Base-by-base conservation (phyloP, 2,888 invertebrate genomes). In the Boloria euphrosyne region DNA sequence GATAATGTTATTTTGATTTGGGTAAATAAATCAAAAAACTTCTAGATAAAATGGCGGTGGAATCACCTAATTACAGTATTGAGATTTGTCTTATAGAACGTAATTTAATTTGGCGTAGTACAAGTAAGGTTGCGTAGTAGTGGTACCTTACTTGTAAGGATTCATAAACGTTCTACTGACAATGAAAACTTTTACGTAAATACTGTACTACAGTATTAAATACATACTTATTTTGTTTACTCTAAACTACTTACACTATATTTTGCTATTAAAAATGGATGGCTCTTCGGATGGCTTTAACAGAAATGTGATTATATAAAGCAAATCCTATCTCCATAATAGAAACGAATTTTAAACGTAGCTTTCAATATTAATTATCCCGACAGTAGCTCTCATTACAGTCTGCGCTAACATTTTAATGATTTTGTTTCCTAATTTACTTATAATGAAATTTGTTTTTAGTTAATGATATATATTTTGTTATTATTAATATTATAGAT, bases 241-340 rank as follows among this genome's bases (percentile, higher is more conserved):
- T 7, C 6, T 31, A 31, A 7, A 31, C 10, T 46, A 5, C n/a
- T n/a, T n/a, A 13, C 46, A 22, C 1, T 22, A 13, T 46, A 57
- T 44, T 46, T 22, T n/a, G 13, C 44, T 22, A 46, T 27, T 22
- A 13, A 46, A 57, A 10, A 4, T 7, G 13, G 4, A 10, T 46
- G 18, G 27, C 22, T 13, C n/a, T 46, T 46, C 22, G 22, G 13
- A 4, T 14, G 5, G 16, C n/a, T 57, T 22, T 57, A 22, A 46
- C 57, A 57, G n/a, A 13, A 57, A 57, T 57, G 27, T 46, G 44
- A 57, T 57, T 57, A 57, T 13, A 13, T n/a, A 10, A 7, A 13
- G 14, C 1, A n/a, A 57, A 57, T 57, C 22, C 27, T 57, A 46
- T 57, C 44, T 27, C n/a, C 18, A 38, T 31, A 52, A 52, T 52